Evolutionary conservation across 2,888 invertebrate genomes (phyloP).

Genomic region (Aelia acuminata): DNA sequence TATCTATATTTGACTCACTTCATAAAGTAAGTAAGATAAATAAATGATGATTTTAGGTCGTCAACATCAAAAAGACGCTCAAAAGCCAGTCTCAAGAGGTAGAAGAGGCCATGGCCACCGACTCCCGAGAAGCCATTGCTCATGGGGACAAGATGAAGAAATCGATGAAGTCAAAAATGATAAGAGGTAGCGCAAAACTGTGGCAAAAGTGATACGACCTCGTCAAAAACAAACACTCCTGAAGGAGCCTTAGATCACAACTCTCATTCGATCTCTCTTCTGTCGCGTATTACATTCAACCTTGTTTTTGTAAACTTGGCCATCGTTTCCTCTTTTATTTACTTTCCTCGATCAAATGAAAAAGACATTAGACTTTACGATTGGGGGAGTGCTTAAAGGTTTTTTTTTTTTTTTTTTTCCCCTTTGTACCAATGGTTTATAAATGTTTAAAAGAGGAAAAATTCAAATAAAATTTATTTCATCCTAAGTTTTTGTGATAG

Average conservation of each 20-base stretch:
- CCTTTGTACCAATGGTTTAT: not conserved
- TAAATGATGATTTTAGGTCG: constrained; percentile 74
- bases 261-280: not conserved
- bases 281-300: not conserved
- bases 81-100: constrained; percentile 84
- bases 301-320: not conserved
- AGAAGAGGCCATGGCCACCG: constrained; percentile 88
- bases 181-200: constrained; percentile 78
- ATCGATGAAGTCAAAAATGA: constrained; percentile 77
- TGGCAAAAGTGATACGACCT: constrained; percentile 71
- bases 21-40: too few species aligned
- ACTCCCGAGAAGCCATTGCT: constrained; percentile 77
- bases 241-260: constrained; percentile 17
- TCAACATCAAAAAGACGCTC: constrained; percentile 89
- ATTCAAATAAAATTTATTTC: not conserved
- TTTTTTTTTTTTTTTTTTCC: not conserved
- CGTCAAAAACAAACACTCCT: constrained; percentile 59
- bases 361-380: constrained; percentile 31
- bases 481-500: not conserved
- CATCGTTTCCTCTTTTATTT: not conserved
- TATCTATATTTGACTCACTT: too few species aligned
- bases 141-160: constrained; percentile 73
- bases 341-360: not conserved
- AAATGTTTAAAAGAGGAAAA: not conserved
- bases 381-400: not conserved